These are phyloP conservation scores for Todus mexicanus DNA, from an alignment of 2,797 vertebrate genomes.

Conservation along the genomic window DNA sequence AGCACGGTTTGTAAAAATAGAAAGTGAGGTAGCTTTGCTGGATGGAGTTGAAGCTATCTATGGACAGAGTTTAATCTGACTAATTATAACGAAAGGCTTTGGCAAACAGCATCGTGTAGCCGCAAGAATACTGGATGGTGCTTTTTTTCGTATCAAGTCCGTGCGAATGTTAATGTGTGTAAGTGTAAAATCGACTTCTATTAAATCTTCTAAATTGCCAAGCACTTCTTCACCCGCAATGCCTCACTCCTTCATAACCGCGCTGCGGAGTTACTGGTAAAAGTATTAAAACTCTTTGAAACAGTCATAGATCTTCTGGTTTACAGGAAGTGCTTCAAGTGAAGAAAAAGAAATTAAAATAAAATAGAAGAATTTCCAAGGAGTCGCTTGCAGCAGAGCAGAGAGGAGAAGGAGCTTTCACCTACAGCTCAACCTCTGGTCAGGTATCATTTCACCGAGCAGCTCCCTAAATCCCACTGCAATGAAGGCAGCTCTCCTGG, in stretches of 20 bases:
- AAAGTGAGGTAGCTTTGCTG: constrained; percentile 64
- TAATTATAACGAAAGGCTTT: constrained; percentile 66
- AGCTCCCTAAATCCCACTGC: neutral
- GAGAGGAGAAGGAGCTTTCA: neutral
- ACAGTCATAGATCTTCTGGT: constrained; percentile 47
- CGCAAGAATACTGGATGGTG: constrained; percentile 16
- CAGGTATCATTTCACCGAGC: neutral
- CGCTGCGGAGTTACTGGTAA: constrained; percentile 31
- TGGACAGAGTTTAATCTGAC: constrained; percentile 64
- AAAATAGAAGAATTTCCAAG: neutral
- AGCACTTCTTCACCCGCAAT: constrained; percentile 39
- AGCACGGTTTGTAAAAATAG: constrained; percentile 68
- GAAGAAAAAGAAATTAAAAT: neutral
- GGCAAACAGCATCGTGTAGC: constrained; percentile 55
- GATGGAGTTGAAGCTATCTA: constrained; percentile 52
- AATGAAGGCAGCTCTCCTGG: neutral
- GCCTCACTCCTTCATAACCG: constrained; percentile 27
- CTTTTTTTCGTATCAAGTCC: neutral
- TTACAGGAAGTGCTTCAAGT: constrained; percentile 66
- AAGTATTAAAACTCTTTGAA: constrained; percentile 67
- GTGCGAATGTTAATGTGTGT: constrained; percentile 62
- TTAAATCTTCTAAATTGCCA: constrained; percentile 69
- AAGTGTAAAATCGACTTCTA: constrained; percentile 65
- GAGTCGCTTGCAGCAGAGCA: neutral
- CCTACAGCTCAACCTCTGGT: neutral